Percentiles rank a stretch among this genome's conserved stretches.
These are phyloP conservation scores for Thelaira solivaga DNA, from an alignment of 2,888 invertebrate species.

Conservation along the genomic window DNA sequence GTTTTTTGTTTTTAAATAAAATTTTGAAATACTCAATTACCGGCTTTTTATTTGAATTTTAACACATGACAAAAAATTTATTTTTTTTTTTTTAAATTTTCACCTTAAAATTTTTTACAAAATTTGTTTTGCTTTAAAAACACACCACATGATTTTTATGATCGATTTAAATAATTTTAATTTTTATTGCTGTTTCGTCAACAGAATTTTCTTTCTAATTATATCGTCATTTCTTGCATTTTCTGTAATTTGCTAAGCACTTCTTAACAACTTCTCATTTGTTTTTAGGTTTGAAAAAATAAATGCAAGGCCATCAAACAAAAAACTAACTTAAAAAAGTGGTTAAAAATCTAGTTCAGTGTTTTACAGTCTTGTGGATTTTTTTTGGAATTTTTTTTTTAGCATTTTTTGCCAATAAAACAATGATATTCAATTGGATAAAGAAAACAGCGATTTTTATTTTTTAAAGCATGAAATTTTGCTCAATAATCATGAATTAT, in stretches of 20 bases:
- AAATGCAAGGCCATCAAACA: conserved; percentile 61
- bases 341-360: conserved; percentile 72
- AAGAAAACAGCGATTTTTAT: neutral
- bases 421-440: neutral
- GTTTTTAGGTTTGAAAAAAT: conserved; percentile 52
- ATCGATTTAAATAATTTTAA: neutral
- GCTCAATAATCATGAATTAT: neutral
- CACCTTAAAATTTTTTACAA: neutral
- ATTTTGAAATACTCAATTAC: conserved; percentile 22
- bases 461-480: neutral
- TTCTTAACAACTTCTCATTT: conserved; percentile 23
- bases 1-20: conserved; percentile 36
- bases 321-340: conserved; percentile 73
- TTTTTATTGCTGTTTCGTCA: too few species aligned
- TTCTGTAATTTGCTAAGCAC: conserved; percentile 10
- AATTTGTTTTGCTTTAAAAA: neutral
- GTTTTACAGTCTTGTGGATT: conserved; percentile 63
- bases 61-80: neutral
- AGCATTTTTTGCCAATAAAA: neutral
- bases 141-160: neutral
- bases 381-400: neutral
- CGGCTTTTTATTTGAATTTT: conserved; percentile 28
- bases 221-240: conserved; percentile 47
- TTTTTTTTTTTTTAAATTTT: neutral
- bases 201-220: conserved; percentile 57